phyloP scores from a whole-genome alignment of 2,113 vertebrate species.

The Crypturellus undulatus region DNA sequence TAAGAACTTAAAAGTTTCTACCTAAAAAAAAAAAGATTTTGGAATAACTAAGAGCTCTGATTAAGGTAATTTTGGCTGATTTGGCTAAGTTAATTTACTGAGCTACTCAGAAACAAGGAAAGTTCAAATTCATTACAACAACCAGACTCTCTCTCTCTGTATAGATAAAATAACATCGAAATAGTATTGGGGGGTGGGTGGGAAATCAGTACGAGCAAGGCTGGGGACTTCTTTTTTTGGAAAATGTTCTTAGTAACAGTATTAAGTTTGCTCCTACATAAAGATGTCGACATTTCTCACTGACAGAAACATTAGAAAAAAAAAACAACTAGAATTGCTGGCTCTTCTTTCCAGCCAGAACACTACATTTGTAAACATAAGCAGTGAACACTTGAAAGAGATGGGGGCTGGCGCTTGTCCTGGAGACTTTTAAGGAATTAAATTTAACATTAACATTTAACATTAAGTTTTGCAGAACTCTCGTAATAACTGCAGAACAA shows the following conservation, averaged over 20 bases:
- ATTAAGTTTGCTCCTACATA: background rate
- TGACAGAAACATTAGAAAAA: background rate
- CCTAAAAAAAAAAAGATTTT: background rate
- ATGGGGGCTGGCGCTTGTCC: background rate
- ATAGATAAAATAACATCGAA: too few relatives aligned
- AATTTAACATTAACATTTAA: background rate
- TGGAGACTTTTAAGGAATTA: background rate
- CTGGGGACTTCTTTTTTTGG: fast-evolving
- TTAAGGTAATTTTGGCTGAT: background rate
- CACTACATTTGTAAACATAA: background rate
- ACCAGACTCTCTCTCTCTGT: background rate
- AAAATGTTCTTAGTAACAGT: background rate
- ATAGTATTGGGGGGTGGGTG: too few relatives aligned
- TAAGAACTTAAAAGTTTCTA: background rate
- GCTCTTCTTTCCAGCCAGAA: background rate
- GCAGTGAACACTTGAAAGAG: background rate
- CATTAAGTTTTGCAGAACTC: background rate
- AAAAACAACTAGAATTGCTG: background rate
- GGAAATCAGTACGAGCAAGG: background rate
- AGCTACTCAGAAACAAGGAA: background rate
- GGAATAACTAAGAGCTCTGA: background rate
- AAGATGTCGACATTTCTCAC: background rate
- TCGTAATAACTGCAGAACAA: too few relatives aligned
- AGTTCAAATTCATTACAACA: background rate
- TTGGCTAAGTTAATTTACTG: background rate